phyloP scores from a whole-genome alignment of 1,140 invertebrate genomes.

The Cydia amplana region DNA sequence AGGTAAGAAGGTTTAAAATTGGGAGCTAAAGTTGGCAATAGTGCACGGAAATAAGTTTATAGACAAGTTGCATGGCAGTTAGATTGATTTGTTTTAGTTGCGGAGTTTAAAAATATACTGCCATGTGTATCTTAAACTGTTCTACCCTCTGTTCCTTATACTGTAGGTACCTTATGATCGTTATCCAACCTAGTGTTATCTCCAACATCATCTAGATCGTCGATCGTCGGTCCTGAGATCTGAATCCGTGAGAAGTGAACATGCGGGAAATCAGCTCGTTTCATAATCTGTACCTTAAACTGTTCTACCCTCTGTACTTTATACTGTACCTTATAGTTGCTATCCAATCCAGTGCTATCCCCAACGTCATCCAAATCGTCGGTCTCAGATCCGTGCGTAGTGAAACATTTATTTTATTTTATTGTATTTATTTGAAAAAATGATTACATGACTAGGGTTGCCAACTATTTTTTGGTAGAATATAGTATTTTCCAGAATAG shows the following conservation, averaged over 20 bases:
- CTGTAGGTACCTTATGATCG: too few species aligned
- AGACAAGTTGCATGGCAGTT: background rate
- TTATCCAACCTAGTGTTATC: too few species aligned
- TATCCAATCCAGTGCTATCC: slow-evolving; percentile 64
- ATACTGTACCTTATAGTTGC: slow-evolving; percentile 61
- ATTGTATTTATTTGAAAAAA: too few species aligned
- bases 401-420: too few species aligned
- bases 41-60: background rate
- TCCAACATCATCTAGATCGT: too few species aligned
- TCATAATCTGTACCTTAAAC: slow-evolving; percentile 72
- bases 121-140: too few species aligned
- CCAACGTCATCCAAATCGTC: slow-evolving; percentile 74
- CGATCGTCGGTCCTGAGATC: too few species aligned
- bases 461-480: too few species aligned
- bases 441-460: too few species aligned
- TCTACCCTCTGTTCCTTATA: too few species aligned
- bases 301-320: background rate
- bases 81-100: background rate
- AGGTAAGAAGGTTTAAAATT: background rate
- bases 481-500: too few species aligned
- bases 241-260: slow-evolving; percentile 65
- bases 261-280: slow-evolving; percentile 79
- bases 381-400: slow-evolving; percentile 73
- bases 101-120: background rate
- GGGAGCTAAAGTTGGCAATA: background rate